Evolutionary conservation across 2,888 invertebrate species (phyloP), one percentile per base, ranked within the genome.

Genomic region (Thalpophila matura): DNA sequence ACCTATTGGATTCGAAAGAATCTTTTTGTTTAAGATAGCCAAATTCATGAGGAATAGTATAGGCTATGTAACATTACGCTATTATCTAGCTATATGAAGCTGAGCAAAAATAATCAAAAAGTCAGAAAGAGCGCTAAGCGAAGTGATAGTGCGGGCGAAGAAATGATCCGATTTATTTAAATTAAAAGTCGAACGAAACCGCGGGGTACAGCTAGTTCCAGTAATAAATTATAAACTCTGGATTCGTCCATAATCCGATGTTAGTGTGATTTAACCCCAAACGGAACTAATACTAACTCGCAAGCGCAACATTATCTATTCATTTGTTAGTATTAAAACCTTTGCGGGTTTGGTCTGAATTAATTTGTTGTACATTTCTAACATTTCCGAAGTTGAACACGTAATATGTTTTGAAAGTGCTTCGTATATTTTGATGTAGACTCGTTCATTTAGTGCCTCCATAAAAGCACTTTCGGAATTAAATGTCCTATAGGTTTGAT

Each of bases 291-390:
- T 51, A 12, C 18, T 31, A 35, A 33, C 26, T 16, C n/a, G 10
- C 26, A 29, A 33, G n/a, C n/a, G 10, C 26, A 29, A 33, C 33
- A 72, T 38, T 69, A 43, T 53, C 14, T 26, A 73, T 65, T 51
- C 20, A 65, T 50, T 64, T 24, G 45, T 42, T 35, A 43, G 47
- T n/a, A n/a, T 65, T 72, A 69, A 57, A 64, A 57, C 51, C 66
- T 40, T 72, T 57, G 51, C 20, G 46, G 65, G 18, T 33, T 43
- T 38, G 29, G 40, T 33, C 7, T 1, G 24, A 57, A 68, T 46
- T 68, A 31, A 72, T 56, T 56, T 35, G 49, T 45, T 5, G 20
- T 42, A 49, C n/a, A 49, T 22, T 45, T 50, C 26, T 29, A 16
- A 49, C n/a, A 49, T 22, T 45, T 50, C 26, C 35, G 20, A 62